A percentile compares a stretch with the other conserved stretches of the same genome.
These are phyloP conservation scores for Penaeus monodon DNA, from an alignment of 2,888 invertebrate genomes.

Conservation along the genomic window DNA sequence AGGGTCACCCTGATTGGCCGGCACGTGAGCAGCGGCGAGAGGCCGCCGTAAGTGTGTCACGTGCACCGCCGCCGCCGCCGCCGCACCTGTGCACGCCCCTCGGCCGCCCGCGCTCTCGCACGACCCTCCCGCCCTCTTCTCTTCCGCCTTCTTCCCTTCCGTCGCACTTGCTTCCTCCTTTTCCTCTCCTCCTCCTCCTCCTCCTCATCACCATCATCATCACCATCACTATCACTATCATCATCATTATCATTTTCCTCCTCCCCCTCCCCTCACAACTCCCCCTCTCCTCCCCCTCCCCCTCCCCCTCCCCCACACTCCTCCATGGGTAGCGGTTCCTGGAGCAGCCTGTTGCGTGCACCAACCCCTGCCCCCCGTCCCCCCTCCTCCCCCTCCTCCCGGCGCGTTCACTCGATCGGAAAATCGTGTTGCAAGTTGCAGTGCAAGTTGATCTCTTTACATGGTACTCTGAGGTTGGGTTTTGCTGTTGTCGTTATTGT, in stretches of 20 bases:
- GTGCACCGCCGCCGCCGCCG: background rate
- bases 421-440: too few relatives aligned
- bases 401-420: background rate
- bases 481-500: background rate
- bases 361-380: too few relatives aligned
- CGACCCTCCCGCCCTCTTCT: background rate
- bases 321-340: too few relatives aligned
- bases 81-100: background rate
- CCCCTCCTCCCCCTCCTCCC: background rate
- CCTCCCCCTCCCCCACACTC: background rate
- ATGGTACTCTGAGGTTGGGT: background rate
- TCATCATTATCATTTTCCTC: background rate
- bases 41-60: too few relatives aligned
- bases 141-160: background rate
- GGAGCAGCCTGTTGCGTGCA: too few relatives aligned
- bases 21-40: too few relatives aligned
- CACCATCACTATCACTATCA: rapidly evolving
- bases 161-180: background rate
- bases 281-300: background rate
- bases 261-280: background rate
- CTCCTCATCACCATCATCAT: background rate
- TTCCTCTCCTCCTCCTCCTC: background rate
- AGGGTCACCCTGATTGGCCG: too few relatives aligned
- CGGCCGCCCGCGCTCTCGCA: background rate
- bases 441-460: too few relatives aligned